These are phyloP conservation scores for Muschampia staudingeri DNA, from an alignment of 2,888 invertebrate genomes.

Conservation along the genomic window DNA sequence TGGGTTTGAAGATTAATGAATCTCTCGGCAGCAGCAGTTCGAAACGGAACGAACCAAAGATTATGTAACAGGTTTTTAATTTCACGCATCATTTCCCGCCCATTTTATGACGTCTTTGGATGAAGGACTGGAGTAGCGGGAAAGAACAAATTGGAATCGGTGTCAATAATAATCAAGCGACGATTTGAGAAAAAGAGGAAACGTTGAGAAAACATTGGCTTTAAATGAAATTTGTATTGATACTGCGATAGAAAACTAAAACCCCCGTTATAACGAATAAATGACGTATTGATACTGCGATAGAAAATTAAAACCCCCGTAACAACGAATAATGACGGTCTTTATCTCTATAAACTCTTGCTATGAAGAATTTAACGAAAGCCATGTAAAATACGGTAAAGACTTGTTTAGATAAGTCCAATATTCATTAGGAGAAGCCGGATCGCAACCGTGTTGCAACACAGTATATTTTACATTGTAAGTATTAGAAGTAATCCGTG, in stretches of 20 bases:
- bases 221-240: slow-evolving; percentile 13
- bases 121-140: slow-evolving; percentile 43
- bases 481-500: slow-evolving; percentile 60
- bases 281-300: not conserved
- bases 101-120: slow-evolving; percentile 50
- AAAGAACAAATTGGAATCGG: slow-evolving; percentile 46
- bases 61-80: slow-evolving; percentile 54
- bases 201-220: slow-evolving; percentile 24
- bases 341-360: not conserved
- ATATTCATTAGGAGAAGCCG: slow-evolving; percentile 70
- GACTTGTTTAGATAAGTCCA: slow-evolving; percentile 67
- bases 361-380: not conserved
- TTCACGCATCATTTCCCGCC: slow-evolving; percentile 48
- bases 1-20: slow-evolving; percentile 65
- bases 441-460: slow-evolving; percentile 61
- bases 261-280: not conserved
- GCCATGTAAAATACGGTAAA: slow-evolving; percentile 61
- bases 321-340: not conserved
- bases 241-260: not conserved
- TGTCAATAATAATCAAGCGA: slow-evolving; percentile 45
- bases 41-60: slow-evolving; percentile 40
- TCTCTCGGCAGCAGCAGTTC: slow-evolving; percentile 50
- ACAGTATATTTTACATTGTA: slow-evolving; percentile 64
- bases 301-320: not conserved
- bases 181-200: slow-evolving; percentile 18